phyloP scores from a whole-genome alignment of 2,113 vertebrate genomes.

The Osmerus mordax region DNA sequence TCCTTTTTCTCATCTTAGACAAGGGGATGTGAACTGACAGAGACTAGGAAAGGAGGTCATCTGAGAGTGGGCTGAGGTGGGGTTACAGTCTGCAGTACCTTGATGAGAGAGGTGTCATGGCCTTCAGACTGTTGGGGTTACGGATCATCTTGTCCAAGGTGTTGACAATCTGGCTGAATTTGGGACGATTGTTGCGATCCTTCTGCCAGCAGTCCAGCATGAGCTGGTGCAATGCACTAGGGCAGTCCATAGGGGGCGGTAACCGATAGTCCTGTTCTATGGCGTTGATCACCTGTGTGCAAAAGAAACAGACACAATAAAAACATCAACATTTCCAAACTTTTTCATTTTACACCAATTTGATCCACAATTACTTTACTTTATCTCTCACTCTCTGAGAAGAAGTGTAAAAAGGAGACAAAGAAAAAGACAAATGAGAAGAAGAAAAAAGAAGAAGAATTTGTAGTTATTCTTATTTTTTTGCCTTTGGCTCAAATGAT shows the following conservation, averaged over 20 bases:
- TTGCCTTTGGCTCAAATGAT: background rate
- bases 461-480: background rate
- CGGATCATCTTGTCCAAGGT: constrained; percentile 97
- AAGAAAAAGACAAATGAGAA: too few species aligned
- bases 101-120: constrained; percentile 87
- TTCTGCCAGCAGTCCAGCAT: constrained; percentile 99
- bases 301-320: constrained; percentile 1
- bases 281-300: constrained; percentile 87
- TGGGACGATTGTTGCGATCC: constrained; percentile 90
- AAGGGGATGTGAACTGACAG: background rate
- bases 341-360: too few species aligned
- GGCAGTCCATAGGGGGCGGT: constrained; percentile 93
- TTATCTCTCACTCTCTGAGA: too few species aligned
- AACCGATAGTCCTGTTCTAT: constrained; percentile 95
- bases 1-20: too few species aligned
- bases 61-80: background rate
- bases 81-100: constrained; percentile 66
- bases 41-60: background rate
- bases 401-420: too few species aligned
- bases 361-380: too few species aligned
- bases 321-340: background rate
- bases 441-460: too few species aligned
- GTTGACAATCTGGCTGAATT: constrained; percentile 92
- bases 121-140: constrained; percentile 91
- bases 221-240: constrained; percentile 88